Percentiles rank a stretch among this genome's conserved stretches.
These are phyloP conservation scores for Arge pagana DNA, from an alignment of 2,888 invertebrate genomes.

Conservation along the genomic window DNA sequence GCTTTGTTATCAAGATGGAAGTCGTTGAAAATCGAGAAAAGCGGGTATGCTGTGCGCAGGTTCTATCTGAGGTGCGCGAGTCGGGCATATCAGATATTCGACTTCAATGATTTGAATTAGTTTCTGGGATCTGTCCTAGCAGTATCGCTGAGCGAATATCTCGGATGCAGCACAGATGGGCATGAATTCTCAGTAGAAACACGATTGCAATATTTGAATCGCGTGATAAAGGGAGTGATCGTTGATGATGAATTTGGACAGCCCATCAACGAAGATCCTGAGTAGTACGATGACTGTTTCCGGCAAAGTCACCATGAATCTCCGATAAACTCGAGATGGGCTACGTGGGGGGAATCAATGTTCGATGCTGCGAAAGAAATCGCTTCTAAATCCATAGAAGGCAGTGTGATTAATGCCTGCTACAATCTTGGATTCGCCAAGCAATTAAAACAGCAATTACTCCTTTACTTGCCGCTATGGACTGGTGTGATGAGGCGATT, in stretches of 20 bases:
- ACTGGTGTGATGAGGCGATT: background rate
- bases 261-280: no score
- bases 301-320: no score
- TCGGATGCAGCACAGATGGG: no score
- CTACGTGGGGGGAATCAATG: background rate
- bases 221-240: no score
- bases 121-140: constrained; percentile 28
- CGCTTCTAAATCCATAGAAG: background rate
- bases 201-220: no score
- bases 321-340: constrained; percentile 2
- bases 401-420: background rate
- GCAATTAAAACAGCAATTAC: background rate
- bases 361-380: background rate
- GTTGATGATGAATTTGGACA: no score
- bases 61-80: constrained; percentile 27
- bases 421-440: background rate
- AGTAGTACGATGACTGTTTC: no score
- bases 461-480: background rate
- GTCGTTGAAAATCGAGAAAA: constrained; percentile 19
- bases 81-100: constrained; percentile 29
- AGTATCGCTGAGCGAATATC: constrained; percentile 27
- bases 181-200: no score
- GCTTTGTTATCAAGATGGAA: constrained; percentile 30
- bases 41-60: constrained; percentile 12
- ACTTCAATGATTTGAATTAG: no score